phyloP scores from a whole-genome alignment of 2,888 invertebrate species.

The Rhagonycha lutea region DNA sequence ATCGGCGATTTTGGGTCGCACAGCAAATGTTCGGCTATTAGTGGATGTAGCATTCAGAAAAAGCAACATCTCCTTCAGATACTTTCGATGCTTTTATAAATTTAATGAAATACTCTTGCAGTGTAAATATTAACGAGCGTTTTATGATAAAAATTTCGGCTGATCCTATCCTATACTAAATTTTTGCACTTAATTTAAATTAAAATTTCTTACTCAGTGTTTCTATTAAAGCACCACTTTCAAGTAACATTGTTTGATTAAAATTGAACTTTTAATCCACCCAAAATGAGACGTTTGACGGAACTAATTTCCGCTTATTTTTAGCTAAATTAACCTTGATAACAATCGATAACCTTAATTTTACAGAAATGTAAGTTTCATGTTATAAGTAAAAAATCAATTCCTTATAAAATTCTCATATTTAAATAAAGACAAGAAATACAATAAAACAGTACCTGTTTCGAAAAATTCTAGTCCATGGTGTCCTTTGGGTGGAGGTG shows the following conservation, averaged over 20 bases:
- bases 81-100: background rate
- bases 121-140: too few relatives aligned
- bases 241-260: background rate
- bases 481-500: conserved; percentile 66
- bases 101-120: background rate
- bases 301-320: conserved; percentile 2
- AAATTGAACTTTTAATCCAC: background rate
- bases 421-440: conserved; percentile 1
- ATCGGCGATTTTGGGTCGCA: too few relatives aligned
- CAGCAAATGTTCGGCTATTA: too few relatives aligned
- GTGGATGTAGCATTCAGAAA: too few relatives aligned
- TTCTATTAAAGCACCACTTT: background rate
- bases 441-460: conserved; percentile 58
- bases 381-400: background rate
- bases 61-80: too few relatives aligned
- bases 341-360: background rate
- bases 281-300: background rate
- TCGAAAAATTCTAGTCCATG: conserved; percentile 60
- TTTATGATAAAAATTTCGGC: background rate
- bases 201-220: background rate
- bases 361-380: background rate
- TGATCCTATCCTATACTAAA: background rate
- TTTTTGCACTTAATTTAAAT: background rate
- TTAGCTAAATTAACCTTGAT: background rate
- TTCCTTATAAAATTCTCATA: background rate